Evolutionary conservation across 2,888 invertebrate genomes (phyloP).

Genomic region (Diogma glabrata): DNA sequence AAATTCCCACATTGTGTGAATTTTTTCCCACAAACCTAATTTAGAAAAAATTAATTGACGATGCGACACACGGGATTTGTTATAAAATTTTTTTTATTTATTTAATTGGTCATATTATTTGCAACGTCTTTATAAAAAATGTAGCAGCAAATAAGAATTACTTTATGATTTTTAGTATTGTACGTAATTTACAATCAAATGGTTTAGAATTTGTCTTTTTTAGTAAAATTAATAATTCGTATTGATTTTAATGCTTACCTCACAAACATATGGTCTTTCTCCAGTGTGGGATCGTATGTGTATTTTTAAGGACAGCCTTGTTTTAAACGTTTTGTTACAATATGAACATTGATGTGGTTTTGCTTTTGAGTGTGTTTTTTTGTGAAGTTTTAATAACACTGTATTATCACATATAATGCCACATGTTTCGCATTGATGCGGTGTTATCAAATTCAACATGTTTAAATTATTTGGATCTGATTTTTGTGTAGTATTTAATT

Average conservation of each 20-base stretch:
- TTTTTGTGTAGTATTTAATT: too few relatives aligned
- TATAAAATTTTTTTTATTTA: background rate
- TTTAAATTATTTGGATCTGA: too few relatives aligned
- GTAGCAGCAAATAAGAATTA: too few relatives aligned
- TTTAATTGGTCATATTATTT: too few relatives aligned
- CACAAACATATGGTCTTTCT: conserved; percentile 19
- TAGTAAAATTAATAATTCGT: background rate
- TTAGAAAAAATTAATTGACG: conserved; percentile 6
- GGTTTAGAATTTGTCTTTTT: too few relatives aligned
- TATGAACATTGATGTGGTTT: conserved; percentile 15
- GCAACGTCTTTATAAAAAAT: too few relatives aligned
- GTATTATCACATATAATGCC: conserved; percentile 17
- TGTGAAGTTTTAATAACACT: conserved; percentile 15
- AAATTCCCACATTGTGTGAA: conserved; percentile 18
- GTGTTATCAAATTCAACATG: too few relatives aligned
- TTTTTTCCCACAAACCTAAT: conserved; percentile 18
- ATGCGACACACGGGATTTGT: conserved; percentile 16
- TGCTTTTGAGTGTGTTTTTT: conserved; percentile 13
- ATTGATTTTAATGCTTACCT: conserved; percentile 12
- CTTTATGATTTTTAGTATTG: too few relatives aligned
- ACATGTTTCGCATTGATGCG: conserved; percentile 18
- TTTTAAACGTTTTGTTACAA: conserved; percentile 18
- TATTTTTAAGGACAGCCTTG: conserved; percentile 15
- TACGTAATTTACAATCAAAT: too few relatives aligned
- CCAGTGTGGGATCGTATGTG: conserved; percentile 20